These are phyloP conservation scores for Nilaparvata lugens DNA, from an alignment of 1,140 invertebrate genomes.

Conservation along the genomic window DNA sequence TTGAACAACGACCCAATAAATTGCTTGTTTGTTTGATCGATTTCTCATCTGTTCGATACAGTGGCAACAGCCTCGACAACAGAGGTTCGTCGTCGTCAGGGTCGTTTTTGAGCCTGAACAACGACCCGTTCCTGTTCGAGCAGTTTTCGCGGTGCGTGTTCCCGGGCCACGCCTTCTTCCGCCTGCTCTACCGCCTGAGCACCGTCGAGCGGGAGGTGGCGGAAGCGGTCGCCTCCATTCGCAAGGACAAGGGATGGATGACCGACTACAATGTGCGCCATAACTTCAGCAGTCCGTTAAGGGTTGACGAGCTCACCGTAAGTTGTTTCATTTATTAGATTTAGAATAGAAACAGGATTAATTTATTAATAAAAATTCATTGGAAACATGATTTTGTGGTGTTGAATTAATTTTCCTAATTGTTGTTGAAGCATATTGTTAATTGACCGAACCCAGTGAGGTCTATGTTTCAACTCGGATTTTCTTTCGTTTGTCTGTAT, in stretches of 20 bases:
- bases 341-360: neutral
- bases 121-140: constrained; percentile 48
- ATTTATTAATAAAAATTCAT: neutral
- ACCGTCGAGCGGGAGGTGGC: constrained; percentile 41
- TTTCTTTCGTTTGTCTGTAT: too few relatives aligned
- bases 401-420: too few relatives aligned
- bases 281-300: constrained; percentile 60
- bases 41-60: too few relatives aligned
- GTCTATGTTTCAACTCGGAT: too few relatives aligned
- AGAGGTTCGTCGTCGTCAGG: too few relatives aligned
- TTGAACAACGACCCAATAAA: too few relatives aligned
- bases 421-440: too few relatives aligned
- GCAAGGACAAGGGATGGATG: constrained; percentile 51
- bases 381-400: too few relatives aligned
- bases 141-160: constrained; percentile 42
- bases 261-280: constrained; percentile 71
- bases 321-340: neutral
- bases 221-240: constrained; percentile 16
- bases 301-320: constrained; percentile 55
- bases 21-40: too few relatives aligned
- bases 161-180: constrained; percentile 47
- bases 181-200: constrained; percentile 44
- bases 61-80: too few relatives aligned
- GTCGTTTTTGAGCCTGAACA: constrained; percentile 42
- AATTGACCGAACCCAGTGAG: too few relatives aligned